Conservation (phyloP, 2,113 vertebrate genomes). For the Bufo gargarizans region DNA sequence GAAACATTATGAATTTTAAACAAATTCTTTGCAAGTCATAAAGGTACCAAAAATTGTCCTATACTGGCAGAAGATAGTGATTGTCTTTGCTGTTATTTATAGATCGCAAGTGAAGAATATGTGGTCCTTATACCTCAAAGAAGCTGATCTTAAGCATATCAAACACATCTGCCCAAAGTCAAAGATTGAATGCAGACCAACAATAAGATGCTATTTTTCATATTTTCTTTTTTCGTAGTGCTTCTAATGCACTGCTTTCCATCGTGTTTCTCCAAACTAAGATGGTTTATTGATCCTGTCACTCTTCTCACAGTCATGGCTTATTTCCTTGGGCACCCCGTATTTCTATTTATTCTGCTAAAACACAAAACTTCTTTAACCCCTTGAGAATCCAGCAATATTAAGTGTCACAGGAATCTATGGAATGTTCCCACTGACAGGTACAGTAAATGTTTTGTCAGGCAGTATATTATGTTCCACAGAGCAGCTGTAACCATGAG, state of each 20-base stretch:
- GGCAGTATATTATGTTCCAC: not conserved
- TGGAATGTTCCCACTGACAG: not conserved
- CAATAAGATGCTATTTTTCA: slow-evolving; percentile 17
- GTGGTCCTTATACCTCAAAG: not conserved
- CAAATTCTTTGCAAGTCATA: not conserved
- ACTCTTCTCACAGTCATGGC: not conserved
- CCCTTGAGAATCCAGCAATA: slow-evolving; percentile 21
- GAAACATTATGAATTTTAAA: not conserved
- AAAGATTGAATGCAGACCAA: slow-evolving; percentile 15
- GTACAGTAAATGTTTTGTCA: not conserved
- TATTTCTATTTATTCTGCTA: slow-evolving; percentile 29
- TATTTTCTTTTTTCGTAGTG: not conserved
- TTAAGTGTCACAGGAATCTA: not conserved
- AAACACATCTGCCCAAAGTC: not conserved
- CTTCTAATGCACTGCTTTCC: slow-evolving; percentile 9
- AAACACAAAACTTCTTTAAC: slow-evolving; percentile 22
- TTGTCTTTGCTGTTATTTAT: not conserved
- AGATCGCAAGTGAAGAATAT: not conserved
- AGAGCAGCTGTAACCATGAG: not conserved
- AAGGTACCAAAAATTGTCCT: not conserved
- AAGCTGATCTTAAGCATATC: slow-evolving; percentile 4
- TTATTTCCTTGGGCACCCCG: slow-evolving; percentile 45
- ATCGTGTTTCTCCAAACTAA: slow-evolving; percentile 10
- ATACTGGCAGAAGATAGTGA: not conserved
- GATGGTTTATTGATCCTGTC: not conserved